phyloP scores from a whole-genome alignment of 2,888 invertebrate genomes.

The Meteorus cinctellus region DNA sequence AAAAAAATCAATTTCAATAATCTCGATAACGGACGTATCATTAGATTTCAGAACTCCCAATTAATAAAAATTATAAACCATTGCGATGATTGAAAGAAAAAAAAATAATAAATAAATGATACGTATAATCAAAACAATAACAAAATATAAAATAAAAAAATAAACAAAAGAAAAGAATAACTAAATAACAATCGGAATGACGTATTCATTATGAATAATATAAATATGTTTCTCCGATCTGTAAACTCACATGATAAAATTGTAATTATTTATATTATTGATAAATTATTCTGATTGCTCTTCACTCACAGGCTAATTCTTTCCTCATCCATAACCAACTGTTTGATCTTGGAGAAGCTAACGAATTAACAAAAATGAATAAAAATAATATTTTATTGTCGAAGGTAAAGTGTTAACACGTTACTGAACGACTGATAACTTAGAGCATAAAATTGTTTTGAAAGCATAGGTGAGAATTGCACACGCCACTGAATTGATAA shows the following conservation, averaged over 20 bases:
- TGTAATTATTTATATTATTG: not conserved
- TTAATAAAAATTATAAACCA: not conserved
- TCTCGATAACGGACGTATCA: not conserved
- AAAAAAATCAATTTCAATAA: not conserved
- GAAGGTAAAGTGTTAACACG: not conserved
- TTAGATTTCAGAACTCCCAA: not conserved
- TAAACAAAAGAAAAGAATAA: too few relatives aligned
- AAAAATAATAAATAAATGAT: not conserved
- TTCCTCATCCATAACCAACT: slow-evolving; percentile 19
- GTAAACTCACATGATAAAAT: not conserved
- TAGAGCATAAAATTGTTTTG: slow-evolving; percentile 4
- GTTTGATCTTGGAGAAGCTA: not conserved
- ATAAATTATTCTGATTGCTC: slow-evolving; percentile 6
- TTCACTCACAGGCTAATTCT: slow-evolving; percentile 32
- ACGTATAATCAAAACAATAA: not conserved
- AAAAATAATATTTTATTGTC: not conserved
- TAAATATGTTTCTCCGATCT: not conserved
- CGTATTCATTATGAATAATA: not conserved
- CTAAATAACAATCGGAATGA: not conserved
- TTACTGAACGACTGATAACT: slow-evolving; percentile 5
- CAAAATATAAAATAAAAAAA: too few relatives aligned
- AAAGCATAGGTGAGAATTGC: slow-evolving; percentile 30
- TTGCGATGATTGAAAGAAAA: not conserved
- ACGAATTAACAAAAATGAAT: not conserved
- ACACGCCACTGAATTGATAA: slow-evolving; percentile 33